Conservation (phyloP, 2,113 vertebrate genomes). For the Lontra canadensis region DNA sequence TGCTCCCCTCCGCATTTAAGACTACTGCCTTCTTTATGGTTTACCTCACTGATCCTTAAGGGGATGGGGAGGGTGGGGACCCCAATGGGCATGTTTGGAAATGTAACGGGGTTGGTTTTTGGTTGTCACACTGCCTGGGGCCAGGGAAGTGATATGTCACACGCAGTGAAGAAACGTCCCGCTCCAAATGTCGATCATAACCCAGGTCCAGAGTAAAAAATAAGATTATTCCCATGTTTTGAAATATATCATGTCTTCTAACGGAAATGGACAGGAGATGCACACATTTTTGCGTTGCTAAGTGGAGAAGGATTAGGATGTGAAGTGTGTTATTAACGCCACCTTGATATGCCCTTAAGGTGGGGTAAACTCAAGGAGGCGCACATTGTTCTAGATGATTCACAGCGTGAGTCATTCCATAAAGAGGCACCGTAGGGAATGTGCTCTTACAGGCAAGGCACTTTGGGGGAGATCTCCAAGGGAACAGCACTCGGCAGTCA, state of each 20-base stretch:
- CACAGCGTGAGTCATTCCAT: conserved; percentile 66
- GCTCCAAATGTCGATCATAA: not conserved
- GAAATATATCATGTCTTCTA: not conserved
- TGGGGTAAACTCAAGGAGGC: not conserved
- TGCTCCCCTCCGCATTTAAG: not conserved
- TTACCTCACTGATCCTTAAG: not conserved
- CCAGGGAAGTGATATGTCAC: not conserved
- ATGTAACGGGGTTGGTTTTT: not conserved
- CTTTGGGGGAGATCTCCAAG: conserved; percentile 27
- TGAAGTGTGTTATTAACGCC: conserved; percentile 58
- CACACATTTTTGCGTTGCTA: not conserved
- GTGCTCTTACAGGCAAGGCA: not conserved
- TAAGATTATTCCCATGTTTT: not conserved
- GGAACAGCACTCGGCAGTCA: not conserved
- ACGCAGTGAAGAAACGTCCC: not conserved
- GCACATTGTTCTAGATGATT: conserved; percentile 30
- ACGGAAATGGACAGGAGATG: not conserved
- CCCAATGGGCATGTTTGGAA: not conserved
- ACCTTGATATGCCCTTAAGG: conserved; percentile 66
- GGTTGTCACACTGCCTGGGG: not conserved
- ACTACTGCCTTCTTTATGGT: not conserved
- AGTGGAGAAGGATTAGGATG: not conserved
- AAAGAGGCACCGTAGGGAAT: not conserved
- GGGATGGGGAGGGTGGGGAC: no score
- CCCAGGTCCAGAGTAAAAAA: not conserved